Evolutionary conservation across 2,113 vertebrate species (phyloP), one percentile per base, ranked within the genome.

Genomic region (Amphiprion ocellaris): DNA sequence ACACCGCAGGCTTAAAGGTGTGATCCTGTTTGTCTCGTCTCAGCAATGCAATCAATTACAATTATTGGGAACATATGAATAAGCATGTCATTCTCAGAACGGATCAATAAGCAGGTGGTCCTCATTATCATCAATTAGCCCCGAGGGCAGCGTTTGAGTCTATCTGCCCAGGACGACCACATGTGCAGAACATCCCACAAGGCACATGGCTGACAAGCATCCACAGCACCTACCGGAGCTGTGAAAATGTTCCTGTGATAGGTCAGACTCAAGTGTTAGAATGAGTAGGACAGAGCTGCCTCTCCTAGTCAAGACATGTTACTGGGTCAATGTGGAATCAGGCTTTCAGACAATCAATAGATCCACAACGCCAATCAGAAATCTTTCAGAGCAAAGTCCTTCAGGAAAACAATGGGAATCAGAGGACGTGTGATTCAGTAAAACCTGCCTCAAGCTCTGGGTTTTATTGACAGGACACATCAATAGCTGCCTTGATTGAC

Each of bases 41-140:
- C 72, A 74, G 75, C 68, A 50, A 24, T 59, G 52, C 50, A 74
- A 85, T 92, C 81, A 85, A 60, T 87, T 47, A 82, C 64, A 81
- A 67, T 89, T 81, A 93, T 76, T 74, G 49, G 46, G 41, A 84
- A 83, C 88, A 85, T 79, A 77, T 83, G 77, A 87, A 68, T 47
- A 70, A 79, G 60, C 15, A 11, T 74, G 77, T 82, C 73, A 61
- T 58, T 79, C 79, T 54, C 47, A 5, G 24, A 49, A n/a, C 61
- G 75, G 50, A 83, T 93, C 90, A 69, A 89, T 91, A 69, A 83
- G 74, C 82, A 81, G 75, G 53, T 67, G 59, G 83, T 77, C 33
- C 60, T 87, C 54, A 61, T 81, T 81, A 76, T 81, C 75, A 79
- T 54, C 81, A 87, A 56, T 85, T 82, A 87, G 73, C 77, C 69